Evolutionary conservation across 2,888 invertebrate genomes (phyloP), one percentile per base, ranked within the genome.

Genomic region (Tinea semifulvella): DNA sequence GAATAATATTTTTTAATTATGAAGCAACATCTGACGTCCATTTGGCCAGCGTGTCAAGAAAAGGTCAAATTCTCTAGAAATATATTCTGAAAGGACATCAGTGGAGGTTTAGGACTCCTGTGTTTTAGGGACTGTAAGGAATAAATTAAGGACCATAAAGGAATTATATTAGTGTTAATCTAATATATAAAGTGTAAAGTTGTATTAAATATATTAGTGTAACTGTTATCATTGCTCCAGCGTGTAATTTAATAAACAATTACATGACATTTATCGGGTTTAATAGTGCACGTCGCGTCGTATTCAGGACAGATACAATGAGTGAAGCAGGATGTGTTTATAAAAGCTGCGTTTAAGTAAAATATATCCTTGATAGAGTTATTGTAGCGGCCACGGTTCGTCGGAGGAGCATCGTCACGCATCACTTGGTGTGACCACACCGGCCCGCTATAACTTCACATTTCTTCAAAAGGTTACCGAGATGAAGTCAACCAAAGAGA

Each of bases 311-410:
- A 3, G 5, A 7, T 31, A 36, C 36, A 36, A 36, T 36, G 16
- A 36, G 18, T 40, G 22, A 40, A 40, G 22, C 40, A 40, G 40
- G 40, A 40, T 40, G 40, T 11, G 4, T 6, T 13, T 20, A 3
- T 22, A 40, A 40, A 18, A 36, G 36, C 18, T 36, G 18, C 36
- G 6, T 16, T 36, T 16, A 36, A 22, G 40, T 22, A 40, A 22
- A 40, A 20, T 22, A 13, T 22, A 40, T 40, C 38, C 38, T 38
- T 38, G 38, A 19, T 18, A n/a, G 40, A 19, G 22, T 40, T 22
- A 22, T 22, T 40, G 40, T 40, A 14, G 20, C 36, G 36, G 36
- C 36, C 36, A 36, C 36, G 36, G 36, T 36, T 18, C 18, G 36
- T 14, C 16, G 35, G 35, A 35, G 35, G 14, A 36, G 17, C 11